Percentiles rank a stretch among this genome's conserved stretches.
These are phyloP conservation scores for Amniataba percoides DNA, from an alignment of 2,797 vertebrate species.

Conservation along the genomic window DNA sequence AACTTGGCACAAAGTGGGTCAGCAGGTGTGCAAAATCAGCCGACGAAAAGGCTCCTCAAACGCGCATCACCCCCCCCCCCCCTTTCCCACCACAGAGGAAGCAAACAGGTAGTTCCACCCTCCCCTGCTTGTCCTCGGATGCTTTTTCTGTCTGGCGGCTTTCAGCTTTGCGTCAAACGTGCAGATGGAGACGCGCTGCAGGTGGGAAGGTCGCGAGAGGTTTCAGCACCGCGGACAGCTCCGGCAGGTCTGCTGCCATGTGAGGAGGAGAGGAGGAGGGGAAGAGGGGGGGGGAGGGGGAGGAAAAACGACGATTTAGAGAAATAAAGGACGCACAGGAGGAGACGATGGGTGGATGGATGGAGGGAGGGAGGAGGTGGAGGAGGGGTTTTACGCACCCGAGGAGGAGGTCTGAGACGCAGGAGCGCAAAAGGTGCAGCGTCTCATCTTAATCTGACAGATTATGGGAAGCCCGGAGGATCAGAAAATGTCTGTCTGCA, in stretches of 20 bases:
- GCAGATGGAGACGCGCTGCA: constrained; percentile 19
- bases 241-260: not conserved
- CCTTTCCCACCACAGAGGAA: not conserved
- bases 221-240: constrained; percentile 39
- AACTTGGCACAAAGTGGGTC: constrained; percentile 66
- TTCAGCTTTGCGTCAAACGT: constrained; percentile 33
- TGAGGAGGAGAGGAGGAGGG: not conserved
- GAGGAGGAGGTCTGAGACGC: not conserved
- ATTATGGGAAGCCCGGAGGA: constrained; percentile 17
- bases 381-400: no score
- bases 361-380: no score
- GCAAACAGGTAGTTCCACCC: constrained; percentile 76
- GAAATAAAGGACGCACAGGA: no score
- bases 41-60: not conserved
- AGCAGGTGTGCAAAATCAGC: constrained; percentile 21
- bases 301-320: not conserved
- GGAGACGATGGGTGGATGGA: not conserved
- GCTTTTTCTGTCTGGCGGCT: not conserved
- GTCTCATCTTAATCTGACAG: constrained; percentile 25
- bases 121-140: constrained; percentile 10
- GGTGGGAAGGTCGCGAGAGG: constrained; percentile 44
- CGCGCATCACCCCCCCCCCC: not conserved
- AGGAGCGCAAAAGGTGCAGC: constrained; percentile 23
- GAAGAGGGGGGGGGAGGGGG: not conserved
- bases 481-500: constrained; percentile 53